Evolutionary conservation across 2,113 vertebrate species (phyloP).

Genomic region (Meriones unguiculatus): DNA sequence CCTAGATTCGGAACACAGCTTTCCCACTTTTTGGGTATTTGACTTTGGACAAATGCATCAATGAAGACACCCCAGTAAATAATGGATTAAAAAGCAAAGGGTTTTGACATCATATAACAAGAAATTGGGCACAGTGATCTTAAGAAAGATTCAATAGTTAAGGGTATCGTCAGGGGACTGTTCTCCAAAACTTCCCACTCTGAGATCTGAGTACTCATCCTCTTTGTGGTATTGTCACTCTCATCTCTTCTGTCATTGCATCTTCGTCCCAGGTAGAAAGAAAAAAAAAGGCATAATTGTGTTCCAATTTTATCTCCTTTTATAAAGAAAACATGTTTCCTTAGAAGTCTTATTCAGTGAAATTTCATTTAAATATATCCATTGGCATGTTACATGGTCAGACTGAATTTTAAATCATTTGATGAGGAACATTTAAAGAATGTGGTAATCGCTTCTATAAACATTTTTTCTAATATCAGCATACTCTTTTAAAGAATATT

Average conservation of each 20-base stretch:
- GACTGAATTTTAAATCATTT: neutral
- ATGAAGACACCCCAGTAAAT: neutral
- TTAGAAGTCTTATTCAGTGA: neutral
- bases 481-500: neutral
- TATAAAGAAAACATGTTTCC: neutral
- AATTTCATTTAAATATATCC: neutral
- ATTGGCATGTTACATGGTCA: neutral
- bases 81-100: neutral
- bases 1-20: neutral
- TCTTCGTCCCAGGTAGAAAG: neutral
- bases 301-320: neutral
- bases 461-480: neutral
- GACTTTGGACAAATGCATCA: neutral
- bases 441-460: neutral
- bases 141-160: neutral
- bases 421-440: conserved; percentile 8
- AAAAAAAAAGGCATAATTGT: neutral
- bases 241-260: neutral
- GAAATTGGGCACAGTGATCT: neutral
- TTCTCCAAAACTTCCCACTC: neutral
- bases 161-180: neutral
- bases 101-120: neutral
- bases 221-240: neutral
- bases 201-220: too few species aligned
- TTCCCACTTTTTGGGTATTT: neutral